Evolutionary conservation across 2,113 vertebrate species (phyloP).

Genomic region (Rhagologus leucostigma): DNA sequence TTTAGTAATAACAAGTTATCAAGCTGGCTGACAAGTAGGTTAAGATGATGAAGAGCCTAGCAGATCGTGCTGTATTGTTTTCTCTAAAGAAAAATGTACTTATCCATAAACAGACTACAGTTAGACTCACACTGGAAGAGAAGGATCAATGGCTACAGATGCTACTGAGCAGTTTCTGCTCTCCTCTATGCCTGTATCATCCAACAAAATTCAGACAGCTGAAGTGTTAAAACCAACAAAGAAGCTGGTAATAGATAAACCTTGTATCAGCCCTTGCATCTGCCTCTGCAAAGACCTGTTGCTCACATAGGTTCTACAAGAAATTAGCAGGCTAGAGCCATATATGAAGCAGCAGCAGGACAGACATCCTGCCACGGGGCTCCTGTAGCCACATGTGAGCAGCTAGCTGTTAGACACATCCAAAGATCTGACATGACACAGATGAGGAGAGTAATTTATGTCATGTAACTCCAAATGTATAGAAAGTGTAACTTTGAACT

Average conservation of each 20-base stretch:
- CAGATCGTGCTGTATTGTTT: neutral
- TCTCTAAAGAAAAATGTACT: conserved; percentile 37
- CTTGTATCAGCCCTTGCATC: neutral
- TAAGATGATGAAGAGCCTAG: conserved; percentile 42
- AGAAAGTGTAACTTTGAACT: neutral
- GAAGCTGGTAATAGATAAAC: neutral
- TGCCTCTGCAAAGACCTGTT: neutral
- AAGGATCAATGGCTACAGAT: neutral
- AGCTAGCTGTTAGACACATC: neutral
- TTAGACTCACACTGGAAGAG: neutral
- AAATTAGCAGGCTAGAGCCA: neutral
- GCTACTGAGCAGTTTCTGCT: neutral
- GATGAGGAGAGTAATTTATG: neutral
- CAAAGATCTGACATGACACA: neutral
- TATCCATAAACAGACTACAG: conserved; percentile 9
- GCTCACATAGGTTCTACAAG: neutral
- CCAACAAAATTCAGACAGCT: neutral
- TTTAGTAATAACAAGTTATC: conserved; percentile 54
- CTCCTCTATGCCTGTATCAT: neutral
- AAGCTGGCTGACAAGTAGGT: conserved; percentile 48
- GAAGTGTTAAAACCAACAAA: neutral
- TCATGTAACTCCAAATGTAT: neutral
- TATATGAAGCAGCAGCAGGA: neutral
- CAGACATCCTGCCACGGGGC: neutral
- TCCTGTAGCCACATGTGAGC: neutral